phyloP scores from a whole-genome alignment of 2,797 vertebrate species.

The Strix occidentalis region DNA sequence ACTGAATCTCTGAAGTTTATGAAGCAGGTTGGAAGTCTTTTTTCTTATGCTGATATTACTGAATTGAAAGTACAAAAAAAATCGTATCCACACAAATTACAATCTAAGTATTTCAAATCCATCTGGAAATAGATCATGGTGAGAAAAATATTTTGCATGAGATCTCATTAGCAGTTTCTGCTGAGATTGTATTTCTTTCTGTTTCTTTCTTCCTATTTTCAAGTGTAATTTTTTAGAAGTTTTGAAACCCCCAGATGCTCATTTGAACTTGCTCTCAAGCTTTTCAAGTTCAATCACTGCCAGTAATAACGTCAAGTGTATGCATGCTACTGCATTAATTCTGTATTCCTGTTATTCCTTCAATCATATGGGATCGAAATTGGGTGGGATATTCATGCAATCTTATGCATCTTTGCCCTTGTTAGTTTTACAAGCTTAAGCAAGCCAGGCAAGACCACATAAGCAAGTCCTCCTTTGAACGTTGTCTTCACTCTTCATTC shows the following conservation, averaged over 20 bases:
- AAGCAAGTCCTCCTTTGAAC: slow-evolving; percentile 21
- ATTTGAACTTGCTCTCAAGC: slow-evolving; percentile 40
- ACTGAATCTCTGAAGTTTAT: background rate
- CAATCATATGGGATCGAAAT: background rate
- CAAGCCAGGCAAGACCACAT: slow-evolving; percentile 10
- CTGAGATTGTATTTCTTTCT: slow-evolving; percentile 34
- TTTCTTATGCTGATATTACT: background rate
- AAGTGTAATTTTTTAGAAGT: slow-evolving; percentile 45
- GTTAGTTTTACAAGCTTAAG: slow-evolving; percentile 26
- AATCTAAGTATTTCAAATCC: slow-evolving; percentile 11
- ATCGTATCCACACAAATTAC: background rate
- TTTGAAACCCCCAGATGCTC: slow-evolving; percentile 41
- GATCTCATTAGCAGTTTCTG: slow-evolving; percentile 54
- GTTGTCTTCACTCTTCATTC: background rate
- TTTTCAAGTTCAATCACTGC: slow-evolving; percentile 38
- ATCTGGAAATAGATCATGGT: background rate
- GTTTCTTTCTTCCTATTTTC: background rate
- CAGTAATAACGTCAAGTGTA: background rate
- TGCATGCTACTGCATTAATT: slow-evolving; percentile 22
- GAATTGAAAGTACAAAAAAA: background rate
- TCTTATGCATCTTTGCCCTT: slow-evolving; percentile 17
- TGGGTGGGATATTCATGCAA: background rate
- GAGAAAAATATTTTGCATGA: slow-evolving; percentile 22
- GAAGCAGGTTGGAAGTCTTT: background rate
- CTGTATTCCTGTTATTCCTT: slow-evolving; percentile 11